Evolutionary conservation across 30 jellyfish, hydroid and myxozoan species (phyloP), one percentile per base, ranked within the genome.

Genomic region (Hydractinia symbiolongicarpus): DNA sequence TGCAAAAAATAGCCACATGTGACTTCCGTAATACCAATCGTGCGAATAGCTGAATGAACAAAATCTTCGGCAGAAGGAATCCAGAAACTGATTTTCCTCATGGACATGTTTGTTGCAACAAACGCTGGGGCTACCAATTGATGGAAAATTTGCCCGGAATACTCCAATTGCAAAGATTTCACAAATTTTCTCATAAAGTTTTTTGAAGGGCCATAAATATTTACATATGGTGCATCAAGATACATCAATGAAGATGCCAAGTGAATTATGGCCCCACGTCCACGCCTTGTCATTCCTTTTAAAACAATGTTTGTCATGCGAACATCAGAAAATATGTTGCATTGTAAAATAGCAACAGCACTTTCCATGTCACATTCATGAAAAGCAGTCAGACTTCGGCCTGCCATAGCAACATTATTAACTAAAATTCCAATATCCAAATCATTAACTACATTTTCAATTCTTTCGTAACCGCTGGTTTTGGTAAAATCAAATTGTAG

Each of bases 401-500:
- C 86, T 16, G 74, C 7, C 40, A 51, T 64, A 13, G 51, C 74
- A 81, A 81, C 89, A 56, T 81, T 81, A 50, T 81, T 81, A 20
- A 81, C 76, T 19, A 81, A 76, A 40, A 81, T 81, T 4, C 89
- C 89, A 53, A 81, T 81, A 53, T 81, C 89, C 54, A 81, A 14
- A 21, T 57, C 61, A 6, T 58, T 53, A 4, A 81, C 30, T 16
- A n/a, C 89, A 17, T 52, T n/a, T 14, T 51, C 55, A 9, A 81
- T 66, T 52, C 8, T 16, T 9, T 66, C 78, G 66, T 81, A 81
- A n/a, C 74, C 74, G 56, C 53, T 16, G 40, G 75, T 52, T 5
- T 81, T 50, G 54, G 60, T 30, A 44, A 81, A 81, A 55, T 81
- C 89, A 81, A 50, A 70, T 44, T 16, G 77, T 8, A 81, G 7